Conservation (phyloP, 2,797 vertebrate genomes). For the Anomalospiza imberbis region DNA sequence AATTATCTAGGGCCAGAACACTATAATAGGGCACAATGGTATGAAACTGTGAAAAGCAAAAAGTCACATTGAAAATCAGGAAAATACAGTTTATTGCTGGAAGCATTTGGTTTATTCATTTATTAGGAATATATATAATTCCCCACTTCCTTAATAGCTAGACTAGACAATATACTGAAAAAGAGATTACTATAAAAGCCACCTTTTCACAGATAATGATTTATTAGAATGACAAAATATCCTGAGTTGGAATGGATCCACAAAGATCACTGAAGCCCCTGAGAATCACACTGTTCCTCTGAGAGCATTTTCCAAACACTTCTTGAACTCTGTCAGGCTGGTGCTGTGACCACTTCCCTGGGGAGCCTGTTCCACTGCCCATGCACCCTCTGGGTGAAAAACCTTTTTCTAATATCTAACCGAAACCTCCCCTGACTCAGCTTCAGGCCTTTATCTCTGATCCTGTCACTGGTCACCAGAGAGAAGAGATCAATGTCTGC, state of each 20-base stretch:
- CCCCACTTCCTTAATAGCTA: neutral
- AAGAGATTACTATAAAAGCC: neutral
- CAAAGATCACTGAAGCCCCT: neutral
- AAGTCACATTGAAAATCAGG: neutral
- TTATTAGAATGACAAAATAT: neutral
- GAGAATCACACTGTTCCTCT: neutral
- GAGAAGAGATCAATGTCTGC: neutral
- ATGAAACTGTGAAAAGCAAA: neutral
- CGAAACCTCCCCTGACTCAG: neutral
- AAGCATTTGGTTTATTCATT: neutral
- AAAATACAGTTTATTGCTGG: neutral
- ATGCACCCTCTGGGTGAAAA: neutral
- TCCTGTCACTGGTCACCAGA: neutral
- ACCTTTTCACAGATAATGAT: neutral
- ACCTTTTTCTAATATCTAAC: neutral
- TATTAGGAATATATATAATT: neutral
- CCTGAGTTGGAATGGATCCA: neutral
- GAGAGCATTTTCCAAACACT: neutral
- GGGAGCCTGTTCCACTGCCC: neutral
- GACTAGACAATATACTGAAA: neutral
- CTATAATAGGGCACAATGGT: neutral
- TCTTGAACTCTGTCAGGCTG: neutral
- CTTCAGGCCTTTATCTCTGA: neutral
- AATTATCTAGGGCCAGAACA: neutral
- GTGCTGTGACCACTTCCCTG: neutral